Conservation (phyloP, 2,888 invertebrate species). For the Eristalis pertinax region DNA sequence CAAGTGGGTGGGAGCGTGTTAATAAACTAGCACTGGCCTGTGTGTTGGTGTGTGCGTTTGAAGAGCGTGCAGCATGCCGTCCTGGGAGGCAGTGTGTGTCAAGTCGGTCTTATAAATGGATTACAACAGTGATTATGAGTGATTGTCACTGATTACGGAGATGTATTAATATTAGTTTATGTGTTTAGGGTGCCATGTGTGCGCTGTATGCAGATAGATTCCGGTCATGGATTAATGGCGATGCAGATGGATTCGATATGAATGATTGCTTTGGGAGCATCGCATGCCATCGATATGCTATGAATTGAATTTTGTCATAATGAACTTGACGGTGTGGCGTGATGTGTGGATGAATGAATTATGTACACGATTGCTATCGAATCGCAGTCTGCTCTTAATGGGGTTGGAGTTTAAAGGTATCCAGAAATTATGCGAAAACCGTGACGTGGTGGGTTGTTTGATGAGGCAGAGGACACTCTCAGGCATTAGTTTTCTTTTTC, state of each 20-base stretch:
- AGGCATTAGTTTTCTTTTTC: no score
- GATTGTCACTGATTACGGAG: constrained; percentile 45
- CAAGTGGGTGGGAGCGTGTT: constrained; percentile 13
- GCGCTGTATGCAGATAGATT: background rate
- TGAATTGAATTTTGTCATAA: background rate
- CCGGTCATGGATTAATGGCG: background rate
- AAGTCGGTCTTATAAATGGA: constrained; percentile 40
- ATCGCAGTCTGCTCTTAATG: no score
- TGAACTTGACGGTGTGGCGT: background rate
- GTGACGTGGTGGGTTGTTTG: no score
- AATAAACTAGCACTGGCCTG: constrained; percentile 4
- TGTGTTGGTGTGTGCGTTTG: constrained; percentile 10
- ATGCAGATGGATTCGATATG: constrained; percentile 6
- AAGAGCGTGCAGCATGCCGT: background rate
- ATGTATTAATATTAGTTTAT: constrained; percentile 36
- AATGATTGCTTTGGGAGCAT: background rate
- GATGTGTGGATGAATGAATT: background rate
- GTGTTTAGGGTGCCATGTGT: background rate
- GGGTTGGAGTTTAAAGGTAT: no score
- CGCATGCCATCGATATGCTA: background rate
- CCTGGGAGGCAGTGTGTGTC: constrained; percentile 11
- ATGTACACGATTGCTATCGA: background rate
- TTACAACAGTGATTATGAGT: constrained; percentile 55
- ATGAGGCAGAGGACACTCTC: no score
- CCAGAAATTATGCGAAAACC: no score